Evolutionary conservation across 2,113 vertebrate species (phyloP).

Genomic region (Oriolus oriolus): DNA sequence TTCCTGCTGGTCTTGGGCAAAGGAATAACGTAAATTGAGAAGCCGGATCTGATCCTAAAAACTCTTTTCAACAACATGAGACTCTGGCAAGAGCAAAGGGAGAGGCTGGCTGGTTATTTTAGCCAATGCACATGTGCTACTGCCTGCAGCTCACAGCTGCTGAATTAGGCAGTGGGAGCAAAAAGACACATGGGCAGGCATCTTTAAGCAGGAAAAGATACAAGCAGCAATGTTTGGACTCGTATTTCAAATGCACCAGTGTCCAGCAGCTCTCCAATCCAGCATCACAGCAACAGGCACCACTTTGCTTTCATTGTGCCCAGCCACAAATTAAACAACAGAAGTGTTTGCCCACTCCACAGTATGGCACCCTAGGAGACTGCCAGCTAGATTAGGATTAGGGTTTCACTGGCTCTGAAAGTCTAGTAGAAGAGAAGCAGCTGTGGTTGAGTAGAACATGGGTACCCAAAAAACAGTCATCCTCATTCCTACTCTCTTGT

Average conservation of each 20-base stretch:
- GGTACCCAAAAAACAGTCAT: not conserved
- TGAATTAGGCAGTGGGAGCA: not conserved
- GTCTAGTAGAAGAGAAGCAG: not conserved
- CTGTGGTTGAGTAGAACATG: accelerated
- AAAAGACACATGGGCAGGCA: not conserved
- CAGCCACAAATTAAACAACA: not conserved
- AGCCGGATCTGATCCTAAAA: not conserved
- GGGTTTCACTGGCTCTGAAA: not conserved
- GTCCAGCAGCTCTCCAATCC: not conserved
- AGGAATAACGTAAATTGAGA: constrained; percentile 36
- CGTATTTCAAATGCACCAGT: not conserved
- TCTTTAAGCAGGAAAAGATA: not conserved
- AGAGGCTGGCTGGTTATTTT: constrained; percentile 41
- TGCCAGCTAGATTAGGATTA: not conserved
- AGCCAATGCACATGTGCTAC: constrained; percentile 50
- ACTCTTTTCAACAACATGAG: constrained; percentile 9
- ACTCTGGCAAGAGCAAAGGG: constrained; percentile 30
- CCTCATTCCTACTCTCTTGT: not conserved
- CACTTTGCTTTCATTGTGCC: not conserved
- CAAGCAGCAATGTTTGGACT: constrained; percentile 1
- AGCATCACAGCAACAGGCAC: not conserved
- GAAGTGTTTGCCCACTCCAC: accelerated
- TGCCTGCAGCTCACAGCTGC: constrained; percentile 58
- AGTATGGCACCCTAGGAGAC: not conserved
- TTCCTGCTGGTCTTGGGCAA: constrained; percentile 1